Percentiles rank a stretch among this genome's conserved stretches.
Evolutionary conservation across 2,888 invertebrate species (phyloP).

Genomic region (Schizaphis graminum): DNA sequence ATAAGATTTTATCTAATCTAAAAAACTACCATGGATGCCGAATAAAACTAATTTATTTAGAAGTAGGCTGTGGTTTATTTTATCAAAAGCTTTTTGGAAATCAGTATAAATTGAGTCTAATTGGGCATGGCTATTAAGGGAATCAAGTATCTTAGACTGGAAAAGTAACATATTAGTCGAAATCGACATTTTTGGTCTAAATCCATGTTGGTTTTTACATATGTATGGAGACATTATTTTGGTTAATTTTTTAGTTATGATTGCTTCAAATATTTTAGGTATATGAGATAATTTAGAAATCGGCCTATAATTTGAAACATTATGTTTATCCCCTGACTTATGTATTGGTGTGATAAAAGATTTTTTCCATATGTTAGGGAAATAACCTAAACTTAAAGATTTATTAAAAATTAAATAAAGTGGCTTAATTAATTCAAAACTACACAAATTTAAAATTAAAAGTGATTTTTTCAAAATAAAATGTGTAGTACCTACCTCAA

Average conservation of each 20-base stretch:
- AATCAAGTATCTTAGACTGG: conserved; percentile 24
- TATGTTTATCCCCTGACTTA: not conserved
- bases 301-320: conserved; percentile 1
- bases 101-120: conserved; percentile 35
- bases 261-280: conserved; percentile 24
- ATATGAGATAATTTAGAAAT: not conserved
- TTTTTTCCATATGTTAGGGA: conserved; percentile 10
- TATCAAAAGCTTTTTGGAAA: conserved; percentile 38
- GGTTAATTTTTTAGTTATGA: conserved; percentile 20
- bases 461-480: not conserved
- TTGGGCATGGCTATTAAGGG: not conserved
- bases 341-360: conserved; percentile 13
- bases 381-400: conserved; percentile 30
- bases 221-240: not conserved
- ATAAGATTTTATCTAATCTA: conserved; percentile 30
- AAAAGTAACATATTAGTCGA: conserved; percentile 7
- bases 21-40: conserved; percentile 39
- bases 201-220: conserved; percentile 20
- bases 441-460: not conserved
- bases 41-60: conserved; percentile 41
- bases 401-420: not conserved
- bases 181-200: conserved; percentile 26
- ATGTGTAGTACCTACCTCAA: too few relatives aligned
- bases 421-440: not conserved
- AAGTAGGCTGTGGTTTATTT: conserved; percentile 16